These are phyloP conservation scores for Altica lythri DNA, from an alignment of 2,888 invertebrate species.

Conservation along the genomic window DNA sequence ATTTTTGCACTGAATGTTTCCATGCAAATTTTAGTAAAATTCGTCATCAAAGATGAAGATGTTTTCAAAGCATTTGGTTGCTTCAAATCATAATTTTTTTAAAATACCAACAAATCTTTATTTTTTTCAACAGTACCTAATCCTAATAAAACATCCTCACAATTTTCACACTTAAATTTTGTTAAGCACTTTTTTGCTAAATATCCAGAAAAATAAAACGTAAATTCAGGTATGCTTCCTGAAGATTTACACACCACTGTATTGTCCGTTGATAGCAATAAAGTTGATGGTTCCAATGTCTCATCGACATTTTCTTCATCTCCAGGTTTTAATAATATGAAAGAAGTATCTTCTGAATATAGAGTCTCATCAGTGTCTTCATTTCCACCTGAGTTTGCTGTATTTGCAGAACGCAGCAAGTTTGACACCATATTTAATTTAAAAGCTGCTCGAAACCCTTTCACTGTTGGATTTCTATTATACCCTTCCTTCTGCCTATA, in stretches of 20 bases:
- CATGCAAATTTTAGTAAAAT: background rate
- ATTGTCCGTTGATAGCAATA: background rate
- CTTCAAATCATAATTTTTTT: no score
- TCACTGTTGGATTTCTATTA: no score
- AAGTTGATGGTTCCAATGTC: background rate
- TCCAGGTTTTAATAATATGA: background rate
- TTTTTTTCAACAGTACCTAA: background rate
- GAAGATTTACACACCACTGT: background rate
- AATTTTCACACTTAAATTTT: no score
- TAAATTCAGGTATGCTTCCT: background rate
- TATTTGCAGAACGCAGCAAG: background rate
- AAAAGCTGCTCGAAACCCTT: no score
- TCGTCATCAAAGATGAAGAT: background rate
- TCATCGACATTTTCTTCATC: background rate
- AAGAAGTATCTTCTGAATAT: background rate
- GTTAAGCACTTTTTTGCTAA: no score
- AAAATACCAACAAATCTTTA: background rate
- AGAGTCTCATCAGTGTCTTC: background rate
- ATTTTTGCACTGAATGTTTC: background rate
- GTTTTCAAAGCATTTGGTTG: background rate
- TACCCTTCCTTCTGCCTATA: no score
- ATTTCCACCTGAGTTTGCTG: background rate
- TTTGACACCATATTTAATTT: background rate
- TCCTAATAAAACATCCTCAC: background rate
- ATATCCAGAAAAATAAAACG: background rate